These are phyloP conservation scores for Varanus salvator DNA, from an alignment of 2,113 vertebrate species.

Conservation along the genomic window DNA sequence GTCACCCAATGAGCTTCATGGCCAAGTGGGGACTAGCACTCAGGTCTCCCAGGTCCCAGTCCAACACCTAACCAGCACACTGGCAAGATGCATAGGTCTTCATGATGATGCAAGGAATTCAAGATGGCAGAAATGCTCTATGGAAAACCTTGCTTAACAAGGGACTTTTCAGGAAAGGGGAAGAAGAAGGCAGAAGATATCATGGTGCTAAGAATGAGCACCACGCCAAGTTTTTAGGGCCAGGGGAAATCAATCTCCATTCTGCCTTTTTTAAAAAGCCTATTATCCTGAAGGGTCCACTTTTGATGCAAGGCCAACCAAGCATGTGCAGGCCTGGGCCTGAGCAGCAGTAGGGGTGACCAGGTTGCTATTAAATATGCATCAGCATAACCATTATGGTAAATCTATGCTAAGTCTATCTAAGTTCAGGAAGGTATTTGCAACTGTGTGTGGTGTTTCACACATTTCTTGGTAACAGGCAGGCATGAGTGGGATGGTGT, in stretches of 20 bases:
- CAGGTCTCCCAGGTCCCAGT: too few species aligned
- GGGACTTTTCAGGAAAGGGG: too few species aligned
- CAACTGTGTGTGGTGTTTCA: not conserved
- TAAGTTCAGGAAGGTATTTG: not conserved
- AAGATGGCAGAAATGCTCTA: not conserved
- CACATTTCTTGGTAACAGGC: not conserved
- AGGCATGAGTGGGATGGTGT: too few species aligned
- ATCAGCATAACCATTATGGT: too few species aligned
- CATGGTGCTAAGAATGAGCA: too few species aligned
- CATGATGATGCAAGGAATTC: not conserved
- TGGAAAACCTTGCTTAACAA: not conserved
- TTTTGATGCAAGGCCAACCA: not conserved
- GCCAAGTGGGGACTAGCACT: too few species aligned
- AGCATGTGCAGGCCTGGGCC: not conserved
- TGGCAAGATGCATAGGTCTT: not conserved
- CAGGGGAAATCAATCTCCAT: too few species aligned
- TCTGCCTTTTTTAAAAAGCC: not conserved
- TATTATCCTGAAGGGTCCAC: not conserved
- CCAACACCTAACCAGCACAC: too few species aligned
- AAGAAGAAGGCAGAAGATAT: too few species aligned
- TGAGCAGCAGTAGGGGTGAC: not conserved
- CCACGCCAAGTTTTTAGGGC: too few species aligned
- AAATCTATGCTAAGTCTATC: not conserved
- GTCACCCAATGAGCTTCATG: too few species aligned
- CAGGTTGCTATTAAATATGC: not conserved